Base-by-base conservation (phyloP, 2,113 vertebrate species). In the Ellobius talpinus region DNA sequence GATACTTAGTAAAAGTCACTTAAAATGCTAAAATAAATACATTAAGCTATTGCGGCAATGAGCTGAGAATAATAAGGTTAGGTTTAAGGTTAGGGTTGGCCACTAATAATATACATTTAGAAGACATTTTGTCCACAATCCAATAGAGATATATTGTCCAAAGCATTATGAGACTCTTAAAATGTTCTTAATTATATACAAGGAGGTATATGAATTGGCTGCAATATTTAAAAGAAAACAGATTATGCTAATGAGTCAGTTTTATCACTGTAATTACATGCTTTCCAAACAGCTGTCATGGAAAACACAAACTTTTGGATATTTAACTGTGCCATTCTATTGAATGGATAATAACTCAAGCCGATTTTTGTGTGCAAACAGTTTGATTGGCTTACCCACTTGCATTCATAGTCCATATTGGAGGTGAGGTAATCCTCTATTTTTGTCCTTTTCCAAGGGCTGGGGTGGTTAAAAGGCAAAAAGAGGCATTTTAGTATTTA, bases 301-400 rank as follows among this genome's bases (percentile, higher is more conserved):
- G 68, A 73, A 91, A 88, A 31, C 50, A 68, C 42, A 90, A 84
- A 87, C 1, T 8, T 90, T 61, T 58, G 7, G 47, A 24, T 66
- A 82, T 87, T 97, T 73, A 89, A 74, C 39, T 23, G 47, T 3
- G 24, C 61, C n/a, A 77, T 93, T 89, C 61, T 65, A 24, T 66
- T 93, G 88, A 94, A 55, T 36, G 1, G 52, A 68, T 66, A 92
- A 33, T 88, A 88, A 96, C 90, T 77, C 33, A 55, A 85, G 7
- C 31, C 7, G 3, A 52, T 90, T 70, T 89, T 96, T 91, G 78
- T 76, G 29, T 82, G 14, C 42, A 74, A 96, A 58, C 10, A 89
- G 90, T 92, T 92, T 90, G 90, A 93, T 73, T 89, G 65, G 2
- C 6, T 47, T 45, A 61, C 63, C 66, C 42, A 55, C 47, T 93